A percentile compares a stretch with the other conserved stretches of the same genome.
Conservation (phyloP, 2,113 vertebrate species). For the Hepsetus odoe region DNA sequence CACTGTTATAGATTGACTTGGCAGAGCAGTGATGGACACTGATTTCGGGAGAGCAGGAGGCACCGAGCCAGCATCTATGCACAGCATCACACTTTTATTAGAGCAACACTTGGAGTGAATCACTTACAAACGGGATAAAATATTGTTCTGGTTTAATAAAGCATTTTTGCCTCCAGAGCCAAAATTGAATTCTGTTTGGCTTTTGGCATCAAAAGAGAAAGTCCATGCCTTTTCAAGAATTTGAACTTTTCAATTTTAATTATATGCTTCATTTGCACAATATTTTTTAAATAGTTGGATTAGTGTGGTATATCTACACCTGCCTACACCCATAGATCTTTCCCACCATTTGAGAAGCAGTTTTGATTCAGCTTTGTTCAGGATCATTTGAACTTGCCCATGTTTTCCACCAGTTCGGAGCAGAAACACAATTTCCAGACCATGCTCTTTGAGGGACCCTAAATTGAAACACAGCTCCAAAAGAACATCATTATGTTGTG, state of each 20-base stretch:
- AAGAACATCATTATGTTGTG: too few species aligned
- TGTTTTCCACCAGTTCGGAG: too few species aligned
- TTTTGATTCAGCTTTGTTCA: too few species aligned
- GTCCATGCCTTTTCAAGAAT: neutral
- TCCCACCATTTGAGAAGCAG: too few species aligned
- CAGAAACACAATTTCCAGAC: too few species aligned
- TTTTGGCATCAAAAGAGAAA: neutral
- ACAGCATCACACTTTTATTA: neutral
- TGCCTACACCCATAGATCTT: too few species aligned
- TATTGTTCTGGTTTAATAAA: neutral
- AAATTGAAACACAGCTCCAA: too few species aligned
- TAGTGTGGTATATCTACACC: too few species aligned
- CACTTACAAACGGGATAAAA: conserved; percentile 14
- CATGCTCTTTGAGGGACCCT: too few species aligned
- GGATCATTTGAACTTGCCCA: too few species aligned
- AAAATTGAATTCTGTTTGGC: neutral
- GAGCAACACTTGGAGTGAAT: neutral
- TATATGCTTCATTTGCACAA: neutral
- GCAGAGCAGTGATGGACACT: conserved; percentile 21
- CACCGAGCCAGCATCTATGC: conserved; percentile 11
- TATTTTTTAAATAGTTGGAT: neutral
- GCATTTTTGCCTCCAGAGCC: neutral
- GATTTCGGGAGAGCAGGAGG: conserved; percentile 21
- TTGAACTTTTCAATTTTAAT: neutral
- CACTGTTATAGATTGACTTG: conserved; percentile 18